Base-by-base conservation (phyloP, 92 coral and sea anemone genomes). In the Zoanthus sansibaricus region DNA sequence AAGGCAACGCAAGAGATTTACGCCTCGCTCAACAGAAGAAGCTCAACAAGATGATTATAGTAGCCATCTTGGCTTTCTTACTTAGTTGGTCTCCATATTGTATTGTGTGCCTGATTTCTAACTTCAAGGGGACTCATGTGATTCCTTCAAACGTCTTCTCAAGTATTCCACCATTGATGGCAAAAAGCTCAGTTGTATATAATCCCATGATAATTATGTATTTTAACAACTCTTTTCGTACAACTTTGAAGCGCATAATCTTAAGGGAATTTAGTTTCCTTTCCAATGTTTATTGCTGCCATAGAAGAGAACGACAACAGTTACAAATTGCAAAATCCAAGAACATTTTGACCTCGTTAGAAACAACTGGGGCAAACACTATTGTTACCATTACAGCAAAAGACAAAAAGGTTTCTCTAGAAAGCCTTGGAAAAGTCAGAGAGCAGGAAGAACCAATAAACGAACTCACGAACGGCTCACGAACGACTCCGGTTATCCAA, bases 11-110 rank as follows among this genome's bases (percentile, higher is more conserved):
- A 17, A 62, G 69, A 62, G 30, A 17, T 20, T 17, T 18, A 62
- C 69, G 69, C n/a, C 69, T 62, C 6, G 69, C 69, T 18, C 69
- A 62, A 17, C 74, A 69, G 46, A 69, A 69, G 31, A 69, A 10
- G 9, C 16, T 69, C 0, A 69, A 69, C 74, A 32, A 46, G 13
- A 69, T 69, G 74, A 9, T 69, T 6, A 30, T 69, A 30, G 45
- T 33, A 25, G 17, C 74, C 74, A 69, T 69, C 74, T 30, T 31
- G 74, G 74, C 45, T 1, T 69, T 69, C 74, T 7, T 69, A 20
- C 45, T 69, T 0, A 69, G 74, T 25, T 69, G 74, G 74, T 69
- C 74, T 25, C 74, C 74, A 69, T 69, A 69, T 33, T 69, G 74
- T 14, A 1, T 32, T 69, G 17, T 33, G 31, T 20, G 74, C 31